Conservation (phyloP, 2,888 invertebrate species). For the Timema cristinae region DNA sequence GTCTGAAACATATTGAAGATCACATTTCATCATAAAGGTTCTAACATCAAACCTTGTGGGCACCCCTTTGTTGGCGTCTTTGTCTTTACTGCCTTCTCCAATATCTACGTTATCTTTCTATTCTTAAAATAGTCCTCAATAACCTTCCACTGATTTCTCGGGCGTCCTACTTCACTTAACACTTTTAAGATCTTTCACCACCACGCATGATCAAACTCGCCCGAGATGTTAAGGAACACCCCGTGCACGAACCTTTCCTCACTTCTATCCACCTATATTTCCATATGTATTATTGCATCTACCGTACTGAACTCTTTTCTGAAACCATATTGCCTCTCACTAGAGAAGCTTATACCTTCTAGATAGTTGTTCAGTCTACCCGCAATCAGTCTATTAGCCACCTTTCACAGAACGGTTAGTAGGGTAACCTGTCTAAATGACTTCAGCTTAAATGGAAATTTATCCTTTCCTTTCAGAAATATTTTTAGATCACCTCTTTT, state of each 20-base stretch:
- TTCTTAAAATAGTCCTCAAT: not conserved
- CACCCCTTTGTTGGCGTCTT: not conserved
- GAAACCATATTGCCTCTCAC: not conserved
- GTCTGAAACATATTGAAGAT: not conserved
- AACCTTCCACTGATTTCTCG: not conserved
- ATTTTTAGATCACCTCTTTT: not conserved
- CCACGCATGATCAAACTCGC: not conserved
- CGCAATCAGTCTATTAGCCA: too few species aligned
- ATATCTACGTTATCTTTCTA: not conserved
- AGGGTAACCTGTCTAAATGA: not conserved
- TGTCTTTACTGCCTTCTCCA: too few species aligned
- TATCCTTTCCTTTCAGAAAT: too few species aligned
- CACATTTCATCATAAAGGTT: not conserved
- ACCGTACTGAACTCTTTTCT: not conserved
- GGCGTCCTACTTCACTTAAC: not conserved
- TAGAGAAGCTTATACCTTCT: not conserved
- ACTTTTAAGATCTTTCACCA: not conserved
- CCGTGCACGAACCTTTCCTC: not conserved
- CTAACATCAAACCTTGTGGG: constrained; percentile 1
- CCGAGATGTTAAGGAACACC: not conserved
- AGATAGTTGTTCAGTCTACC: too few species aligned
- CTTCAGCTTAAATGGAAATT: not conserved
- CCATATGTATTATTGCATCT: not conserved
- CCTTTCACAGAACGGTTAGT: not conserved
- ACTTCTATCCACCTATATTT: not conserved